Percentiles rank a stretch among this genome's conserved stretches.
phyloP scores from a whole-genome alignment of 1,140 invertebrate species.

The Saccostrea cuccullata region DNA sequence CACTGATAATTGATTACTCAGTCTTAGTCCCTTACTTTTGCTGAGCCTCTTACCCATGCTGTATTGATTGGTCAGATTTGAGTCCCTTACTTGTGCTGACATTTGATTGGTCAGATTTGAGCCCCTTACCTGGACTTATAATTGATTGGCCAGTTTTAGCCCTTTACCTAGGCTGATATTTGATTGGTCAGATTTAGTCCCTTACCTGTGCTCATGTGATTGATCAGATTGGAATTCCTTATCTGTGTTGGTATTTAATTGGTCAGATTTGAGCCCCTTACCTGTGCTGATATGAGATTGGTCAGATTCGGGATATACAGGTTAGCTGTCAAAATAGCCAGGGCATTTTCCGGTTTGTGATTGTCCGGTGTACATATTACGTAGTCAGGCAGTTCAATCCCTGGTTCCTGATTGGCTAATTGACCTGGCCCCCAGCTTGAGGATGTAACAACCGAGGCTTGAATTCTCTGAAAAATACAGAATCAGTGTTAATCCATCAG shows the following conservation, averaged over 20 bases:
- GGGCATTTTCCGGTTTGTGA: slow-evolving; percentile 68
- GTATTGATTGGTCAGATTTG: too few species aligned
- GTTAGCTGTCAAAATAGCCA: slow-evolving; percentile 73
- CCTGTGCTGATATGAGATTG: slow-evolving; percentile 63
- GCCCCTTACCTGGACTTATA: slow-evolving; percentile 13
- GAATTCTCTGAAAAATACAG: slow-evolving; percentile 61
- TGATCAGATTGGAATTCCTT: background rate
- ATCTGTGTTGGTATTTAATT: slow-evolving; percentile 9
- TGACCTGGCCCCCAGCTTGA: slow-evolving; percentile 69
- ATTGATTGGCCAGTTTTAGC: too few species aligned
- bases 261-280: background rate
- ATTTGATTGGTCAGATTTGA: background rate
- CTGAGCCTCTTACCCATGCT: background rate
- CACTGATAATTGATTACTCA: slow-evolving; percentile 50
- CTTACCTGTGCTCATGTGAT: too few species aligned
- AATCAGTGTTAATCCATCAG: too few species aligned
- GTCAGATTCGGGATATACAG: slow-evolving; percentile 72
- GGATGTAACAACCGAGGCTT: slow-evolving; percentile 63
- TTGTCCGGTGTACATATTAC: slow-evolving; percentile 73
- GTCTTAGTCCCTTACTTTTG: too few species aligned
- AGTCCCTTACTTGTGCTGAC: too few species aligned
- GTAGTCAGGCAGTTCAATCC: slow-evolving; percentile 71
- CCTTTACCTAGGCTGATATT: too few species aligned
- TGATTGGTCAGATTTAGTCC: background rate
- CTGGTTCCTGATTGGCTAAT: slow-evolving; percentile 63